phyloP scores from a whole-genome alignment of 2,888 invertebrate species.

The Leptopterna dolabrata region DNA sequence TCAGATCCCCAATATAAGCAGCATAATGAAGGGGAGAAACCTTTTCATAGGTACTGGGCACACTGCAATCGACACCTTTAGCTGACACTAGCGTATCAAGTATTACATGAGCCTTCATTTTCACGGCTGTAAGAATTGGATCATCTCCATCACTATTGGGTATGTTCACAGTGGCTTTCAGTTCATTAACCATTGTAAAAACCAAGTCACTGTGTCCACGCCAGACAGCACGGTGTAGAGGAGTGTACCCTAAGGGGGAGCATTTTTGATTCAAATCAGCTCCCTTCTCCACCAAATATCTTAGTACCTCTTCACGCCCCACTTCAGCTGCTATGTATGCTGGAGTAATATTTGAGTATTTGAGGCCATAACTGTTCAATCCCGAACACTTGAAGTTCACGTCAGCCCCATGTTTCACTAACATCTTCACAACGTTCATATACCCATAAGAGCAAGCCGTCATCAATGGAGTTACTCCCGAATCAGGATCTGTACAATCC shows the following conservation, averaged over 20 bases:
- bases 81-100: not conserved
- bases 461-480: conserved; percentile 15
- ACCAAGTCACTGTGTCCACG: not conserved
- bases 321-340: not conserved
- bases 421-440: not conserved
- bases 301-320: not conserved
- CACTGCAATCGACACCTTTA: not conserved
- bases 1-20: not conserved
- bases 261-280: not conserved
- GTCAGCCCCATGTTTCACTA: not conserved
- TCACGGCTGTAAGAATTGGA: not conserved
- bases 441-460: not conserved
- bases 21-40: not conserved
- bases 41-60: not conserved
- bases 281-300: not conserved
- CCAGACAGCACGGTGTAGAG: not conserved
- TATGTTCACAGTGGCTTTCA: not conserved
- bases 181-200: not conserved
- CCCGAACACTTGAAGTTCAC: not conserved
- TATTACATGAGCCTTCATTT: not conserved
- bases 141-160: not conserved
- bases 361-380: not conserved
- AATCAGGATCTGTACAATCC: not conserved
- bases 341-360: not conserved
- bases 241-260: not conserved